phyloP scores from a whole-genome alignment of 2,888 invertebrate genomes.

The Cepaea hortensis region DNA sequence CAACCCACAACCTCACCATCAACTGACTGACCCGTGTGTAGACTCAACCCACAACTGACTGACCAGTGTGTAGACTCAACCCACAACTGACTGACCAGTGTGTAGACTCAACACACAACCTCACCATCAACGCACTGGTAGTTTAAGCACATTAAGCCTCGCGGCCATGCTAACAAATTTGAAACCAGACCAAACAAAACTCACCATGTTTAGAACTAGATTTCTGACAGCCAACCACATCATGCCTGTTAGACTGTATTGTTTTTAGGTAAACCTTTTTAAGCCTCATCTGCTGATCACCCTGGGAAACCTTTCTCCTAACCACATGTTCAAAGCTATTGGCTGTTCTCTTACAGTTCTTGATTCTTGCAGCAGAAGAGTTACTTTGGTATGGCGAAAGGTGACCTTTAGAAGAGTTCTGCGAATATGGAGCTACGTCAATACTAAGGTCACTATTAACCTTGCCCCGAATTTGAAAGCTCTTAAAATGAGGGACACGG shows the following conservation, averaged over 20 bases:
- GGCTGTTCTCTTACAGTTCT: background rate
- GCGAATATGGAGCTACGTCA: background rate
- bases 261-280: slow-evolving; percentile 69
- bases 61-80: no score
- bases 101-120: no score
- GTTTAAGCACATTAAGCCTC: no score
- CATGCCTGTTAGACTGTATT: slow-evolving; percentile 65
- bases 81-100: no score
- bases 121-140: no score
- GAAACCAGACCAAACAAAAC: background rate
- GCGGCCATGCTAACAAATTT: no score
- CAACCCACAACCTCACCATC: no score
- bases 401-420: background rate
- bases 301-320: background rate
- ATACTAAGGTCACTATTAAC: background rate
- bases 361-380: background rate
- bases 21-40: no score
- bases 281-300: slow-evolving; percentile 9
- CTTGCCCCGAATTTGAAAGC: background rate
- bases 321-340: background rate
- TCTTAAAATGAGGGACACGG: background rate
- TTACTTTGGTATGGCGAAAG: background rate
- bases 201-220: slow-evolving; percentile 71
- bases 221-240: slow-evolving; percentile 67
- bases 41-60: no score